Evolutionary conservation across 2,797 vertebrate genomes (phyloP).

Genomic region (Okamejei kenojei): DNA sequence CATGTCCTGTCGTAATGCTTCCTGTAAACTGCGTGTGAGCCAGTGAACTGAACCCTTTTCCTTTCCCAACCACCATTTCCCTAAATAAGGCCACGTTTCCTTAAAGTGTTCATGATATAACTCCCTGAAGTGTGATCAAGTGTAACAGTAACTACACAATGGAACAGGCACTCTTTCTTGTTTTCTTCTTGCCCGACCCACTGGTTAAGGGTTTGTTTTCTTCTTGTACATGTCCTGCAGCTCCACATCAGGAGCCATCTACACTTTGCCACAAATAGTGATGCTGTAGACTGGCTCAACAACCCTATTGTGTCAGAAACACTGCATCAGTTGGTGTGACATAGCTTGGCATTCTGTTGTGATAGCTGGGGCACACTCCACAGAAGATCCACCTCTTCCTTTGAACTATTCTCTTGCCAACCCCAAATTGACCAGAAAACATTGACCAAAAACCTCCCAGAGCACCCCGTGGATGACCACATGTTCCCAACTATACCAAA

Average conservation of each 20-base stretch:
- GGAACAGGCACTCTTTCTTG: not conserved
- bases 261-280: not conserved
- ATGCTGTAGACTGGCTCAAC: not conserved
- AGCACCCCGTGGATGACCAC: not conserved
- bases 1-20: not conserved
- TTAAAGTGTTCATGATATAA: not conserved
- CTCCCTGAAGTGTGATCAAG: not conserved
- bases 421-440: not conserved
- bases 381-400: not conserved
- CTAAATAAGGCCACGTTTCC: not conserved
- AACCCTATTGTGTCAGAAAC: not conserved
- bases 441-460: not conserved
- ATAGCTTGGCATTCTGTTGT: not conserved
- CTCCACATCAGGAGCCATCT: not conserved
- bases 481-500: not conserved
- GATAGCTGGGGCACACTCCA: not conserved
- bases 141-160: not conserved
- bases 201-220: not conserved
- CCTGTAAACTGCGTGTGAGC: not conserved
- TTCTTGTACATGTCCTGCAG: not conserved
- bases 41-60: not conserved
- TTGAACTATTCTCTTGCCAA: not conserved
- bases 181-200: not conserved
- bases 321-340: not conserved
- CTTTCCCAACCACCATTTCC: not conserved